Conservation (phyloP, 2,888 invertebrate genomes). For the Clostera curtula region DNA sequence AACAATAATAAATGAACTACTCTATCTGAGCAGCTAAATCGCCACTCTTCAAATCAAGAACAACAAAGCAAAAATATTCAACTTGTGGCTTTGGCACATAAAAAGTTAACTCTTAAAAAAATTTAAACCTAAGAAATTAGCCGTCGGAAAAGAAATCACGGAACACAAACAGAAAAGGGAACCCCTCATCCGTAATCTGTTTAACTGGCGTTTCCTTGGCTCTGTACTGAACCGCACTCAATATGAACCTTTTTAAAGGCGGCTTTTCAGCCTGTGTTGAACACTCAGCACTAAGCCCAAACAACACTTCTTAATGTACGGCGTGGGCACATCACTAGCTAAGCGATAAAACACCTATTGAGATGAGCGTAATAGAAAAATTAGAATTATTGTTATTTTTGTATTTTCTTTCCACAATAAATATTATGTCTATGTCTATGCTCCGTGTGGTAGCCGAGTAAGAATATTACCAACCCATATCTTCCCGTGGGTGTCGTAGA, state of each 20-base stretch:
- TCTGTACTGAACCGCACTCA: slow-evolving; percentile 30
- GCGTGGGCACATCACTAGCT: slow-evolving; percentile 10
- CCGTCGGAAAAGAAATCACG: slow-evolving; percentile 16
- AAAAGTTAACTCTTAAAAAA: slow-evolving; percentile 6
- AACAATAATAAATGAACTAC: too few relatives aligned
- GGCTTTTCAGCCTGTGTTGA: slow-evolving; percentile 17
- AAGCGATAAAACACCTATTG: slow-evolving; percentile 4
- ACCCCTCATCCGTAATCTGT: slow-evolving; percentile 31
- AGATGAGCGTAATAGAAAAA: too few relatives aligned
- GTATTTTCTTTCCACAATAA: too few relatives aligned
- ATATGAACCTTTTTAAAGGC: slow-evolving; percentile 23
- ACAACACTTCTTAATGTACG: slow-evolving; percentile 21
- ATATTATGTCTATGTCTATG: too few relatives aligned
- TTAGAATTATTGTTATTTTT: too few relatives aligned
- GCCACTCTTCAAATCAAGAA: too few relatives aligned
- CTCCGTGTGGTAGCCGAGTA: too few relatives aligned
- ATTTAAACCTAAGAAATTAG: slow-evolving; percentile 23
- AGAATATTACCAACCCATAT: too few relatives aligned
- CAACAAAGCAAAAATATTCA: too few relatives aligned
- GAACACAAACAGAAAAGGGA: slow-evolving; percentile 27
- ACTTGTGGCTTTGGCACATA: too few relatives aligned
- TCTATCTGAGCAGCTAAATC: too few relatives aligned
- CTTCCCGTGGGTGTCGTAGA: too few relatives aligned
- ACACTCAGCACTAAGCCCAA: slow-evolving; percentile 16
- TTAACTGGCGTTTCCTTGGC: slow-evolving; percentile 30